Evolutionary conservation across 2,888 invertebrate species (phyloP).

Genomic region (Heliconius ismenius): DNA sequence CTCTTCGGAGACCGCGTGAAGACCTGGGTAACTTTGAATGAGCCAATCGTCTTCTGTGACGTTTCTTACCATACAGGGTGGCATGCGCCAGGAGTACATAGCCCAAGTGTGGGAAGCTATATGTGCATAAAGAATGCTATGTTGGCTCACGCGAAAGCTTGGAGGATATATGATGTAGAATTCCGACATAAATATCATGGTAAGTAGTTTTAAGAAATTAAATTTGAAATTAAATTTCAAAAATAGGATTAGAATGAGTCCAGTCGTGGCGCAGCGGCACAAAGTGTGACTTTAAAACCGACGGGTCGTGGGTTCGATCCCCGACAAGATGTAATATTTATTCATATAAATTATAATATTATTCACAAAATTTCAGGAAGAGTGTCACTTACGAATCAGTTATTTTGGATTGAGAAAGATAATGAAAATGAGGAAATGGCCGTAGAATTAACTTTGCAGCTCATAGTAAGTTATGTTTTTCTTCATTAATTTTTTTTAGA

Average conservation of each 20-base stretch:
- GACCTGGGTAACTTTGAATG: slow-evolving; percentile 88
- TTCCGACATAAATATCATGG: background rate
- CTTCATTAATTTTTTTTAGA: background rate
- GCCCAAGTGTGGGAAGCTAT: slow-evolving; percentile 78
- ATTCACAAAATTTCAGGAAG: background rate
- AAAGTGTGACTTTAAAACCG: too few relatives aligned
- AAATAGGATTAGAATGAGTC: too few relatives aligned
- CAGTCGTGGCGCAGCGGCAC: too few relatives aligned
- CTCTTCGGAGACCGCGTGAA: slow-evolving; percentile 83
- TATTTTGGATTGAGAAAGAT: background rate
- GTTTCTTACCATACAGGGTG: slow-evolving; percentile 62
- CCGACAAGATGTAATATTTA: too few relatives aligned
- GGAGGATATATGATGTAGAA: slow-evolving; percentile 77
- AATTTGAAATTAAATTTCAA: too few relatives aligned
- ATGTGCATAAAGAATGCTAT: slow-evolving; percentile 84
- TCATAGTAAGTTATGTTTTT: background rate
- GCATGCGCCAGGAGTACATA: slow-evolving; percentile 57
- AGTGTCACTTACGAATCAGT: slow-evolving; percentile 4
- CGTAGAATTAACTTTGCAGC: background rate
- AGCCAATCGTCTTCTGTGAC: slow-evolving; percentile 78
- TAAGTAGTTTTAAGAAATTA: background rate
- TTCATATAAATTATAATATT: background rate
- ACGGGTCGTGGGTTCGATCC: too few relatives aligned
- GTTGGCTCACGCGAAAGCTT: slow-evolving; percentile 84
- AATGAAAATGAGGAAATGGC: slow-evolving; percentile 6